Evolutionary conservation across 35 echinoderm and acorn worm genomes (phyloP).

Genomic region (Apostichopus japonicus): DNA sequence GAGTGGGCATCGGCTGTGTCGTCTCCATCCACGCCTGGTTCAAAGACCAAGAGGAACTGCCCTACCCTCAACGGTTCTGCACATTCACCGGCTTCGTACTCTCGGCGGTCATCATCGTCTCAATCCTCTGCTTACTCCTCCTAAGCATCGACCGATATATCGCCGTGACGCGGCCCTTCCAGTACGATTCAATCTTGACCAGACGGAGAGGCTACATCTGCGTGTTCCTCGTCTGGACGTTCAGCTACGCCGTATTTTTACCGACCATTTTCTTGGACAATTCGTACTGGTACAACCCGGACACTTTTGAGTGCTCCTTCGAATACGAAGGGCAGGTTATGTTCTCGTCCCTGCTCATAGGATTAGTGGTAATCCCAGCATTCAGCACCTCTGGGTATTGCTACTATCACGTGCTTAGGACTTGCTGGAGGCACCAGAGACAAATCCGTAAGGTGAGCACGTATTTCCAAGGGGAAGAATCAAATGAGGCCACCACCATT

Average conservation of each 20-base stretch:
- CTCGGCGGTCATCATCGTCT: conserved; percentile 71
- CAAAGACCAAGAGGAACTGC: conserved; percentile 35
- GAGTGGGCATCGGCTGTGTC: conserved; percentile 78
- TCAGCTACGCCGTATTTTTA: conserved; percentile 60
- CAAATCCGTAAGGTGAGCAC: conserved; percentile 61
- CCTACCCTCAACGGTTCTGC: conserved; percentile 57
- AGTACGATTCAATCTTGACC: conserved; percentile 75
- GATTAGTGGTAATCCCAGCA: conserved; percentile 73
- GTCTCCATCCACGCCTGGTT: conserved; percentile 80
- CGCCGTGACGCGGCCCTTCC: conserved; percentile 78
- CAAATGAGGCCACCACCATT: conserved; percentile 42
- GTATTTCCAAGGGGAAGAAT: conserved; percentile 54
- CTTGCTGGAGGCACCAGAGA: conserved; percentile 57
- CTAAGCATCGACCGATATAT: conserved; percentile 91
- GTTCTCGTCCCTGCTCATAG: conserved; percentile 79
- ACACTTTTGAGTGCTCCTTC: conserved; percentile 74
- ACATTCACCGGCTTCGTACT: conserved; percentile 65
- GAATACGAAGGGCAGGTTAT: conserved; percentile 56
- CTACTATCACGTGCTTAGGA: conserved; percentile 78
- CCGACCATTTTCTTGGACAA: conserved; percentile 69
- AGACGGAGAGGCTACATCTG: conserved; percentile 58
- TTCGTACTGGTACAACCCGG: conserved; percentile 61
- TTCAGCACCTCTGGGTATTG: conserved; percentile 73
- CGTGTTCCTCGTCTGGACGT: conserved; percentile 68
- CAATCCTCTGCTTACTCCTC: conserved; percentile 71